Base-by-base conservation (phyloP, 1,140 invertebrate genomes). In the Temnothorax curvispinosus region DNA sequence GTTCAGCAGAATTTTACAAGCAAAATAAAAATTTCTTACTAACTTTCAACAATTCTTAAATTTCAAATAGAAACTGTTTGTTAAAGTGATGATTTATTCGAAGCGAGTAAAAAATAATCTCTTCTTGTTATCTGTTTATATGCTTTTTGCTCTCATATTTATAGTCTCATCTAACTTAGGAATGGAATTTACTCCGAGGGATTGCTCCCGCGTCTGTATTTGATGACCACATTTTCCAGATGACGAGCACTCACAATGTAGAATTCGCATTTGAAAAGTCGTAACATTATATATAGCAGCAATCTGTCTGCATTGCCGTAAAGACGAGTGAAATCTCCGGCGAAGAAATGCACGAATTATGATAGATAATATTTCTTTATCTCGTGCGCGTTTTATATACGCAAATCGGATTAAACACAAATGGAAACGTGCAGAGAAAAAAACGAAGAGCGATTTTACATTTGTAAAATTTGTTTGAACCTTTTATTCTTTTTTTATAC, bases 311-410 rank as follows among this genome's bases (percentile, higher is more conserved):
- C 27, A 71, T 44, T 44, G 35, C 9, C 9, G 21, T 71, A 71
- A 58, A 44, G 38, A 4, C 64, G 9, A 81, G 21, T 38, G 21
- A 54, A 56, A 71, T 58, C 27, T 35, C 21, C 8, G 50, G 2
- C 38, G 21, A n/a, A 69, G 27, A 41, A 38, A 56, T 27, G 18
- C n/a, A 4, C 21, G 52, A 71, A 56, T 81, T 81, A 81, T 38
- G 64, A 47, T 58, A 41, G 8, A 81, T 56, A 81, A 56, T 81
- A 44, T 81, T 71, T 58, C 50, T 81, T 15, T 44, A 81, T 81
- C 4, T 71, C 13, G 4, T 32, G 2, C n/a, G 2, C n/a, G 8
- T 41, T 81, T 71, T 11, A 52, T 35, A 18, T 35, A 18, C 15
- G 7, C 15, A 15, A 69, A n/a, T 81, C 21, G 47, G n/a, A 81